Conservation (phyloP, 1,140 invertebrate species). For the Euwallacea fornicatus region DNA sequence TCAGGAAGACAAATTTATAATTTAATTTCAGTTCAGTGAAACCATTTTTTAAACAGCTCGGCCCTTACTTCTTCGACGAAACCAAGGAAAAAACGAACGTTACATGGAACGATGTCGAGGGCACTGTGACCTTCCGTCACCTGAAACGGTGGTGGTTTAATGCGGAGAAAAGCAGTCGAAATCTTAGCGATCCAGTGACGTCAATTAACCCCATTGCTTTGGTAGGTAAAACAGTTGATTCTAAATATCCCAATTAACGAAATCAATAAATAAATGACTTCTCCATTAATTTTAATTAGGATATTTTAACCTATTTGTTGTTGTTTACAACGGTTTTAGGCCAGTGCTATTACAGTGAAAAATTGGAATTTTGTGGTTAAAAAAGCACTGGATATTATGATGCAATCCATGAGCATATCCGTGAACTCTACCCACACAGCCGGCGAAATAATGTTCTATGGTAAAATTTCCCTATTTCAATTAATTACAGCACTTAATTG, state of each 20-base stretch:
- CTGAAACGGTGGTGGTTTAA: constrained; percentile 77
- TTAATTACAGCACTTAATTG: not conserved
- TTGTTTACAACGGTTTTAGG: constrained; percentile 57
- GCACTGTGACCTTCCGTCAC: constrained; percentile 78
- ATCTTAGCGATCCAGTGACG: constrained; percentile 56
- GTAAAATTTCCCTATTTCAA: not conserved
- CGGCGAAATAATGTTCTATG: constrained; percentile 74
- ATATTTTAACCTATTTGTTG: not conserved
- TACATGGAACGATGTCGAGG: constrained; percentile 59
- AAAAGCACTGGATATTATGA: constrained; percentile 60
- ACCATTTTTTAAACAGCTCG: constrained; percentile 55
- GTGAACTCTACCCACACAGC: constrained; percentile 65
- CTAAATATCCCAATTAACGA: not conserved
- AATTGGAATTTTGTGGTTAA: constrained; percentile 59
- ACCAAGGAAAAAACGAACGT: constrained; percentile 70
- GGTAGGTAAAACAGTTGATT: constrained; percentile 59
- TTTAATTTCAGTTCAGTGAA: constrained; percentile 19
- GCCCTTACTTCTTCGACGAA: constrained; percentile 74
- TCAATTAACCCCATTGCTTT: constrained; percentile 81
- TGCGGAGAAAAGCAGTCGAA: constrained; percentile 59
- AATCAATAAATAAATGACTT: no score
- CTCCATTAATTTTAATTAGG: no score
- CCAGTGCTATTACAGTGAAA: constrained; percentile 64
- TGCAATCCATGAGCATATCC: constrained; percentile 57
- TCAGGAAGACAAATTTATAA: constrained; percentile 1